Evolutionary conservation across 2,113 vertebrate genomes (phyloP).

Genomic region (Haemorhous mexicanus): DNA sequence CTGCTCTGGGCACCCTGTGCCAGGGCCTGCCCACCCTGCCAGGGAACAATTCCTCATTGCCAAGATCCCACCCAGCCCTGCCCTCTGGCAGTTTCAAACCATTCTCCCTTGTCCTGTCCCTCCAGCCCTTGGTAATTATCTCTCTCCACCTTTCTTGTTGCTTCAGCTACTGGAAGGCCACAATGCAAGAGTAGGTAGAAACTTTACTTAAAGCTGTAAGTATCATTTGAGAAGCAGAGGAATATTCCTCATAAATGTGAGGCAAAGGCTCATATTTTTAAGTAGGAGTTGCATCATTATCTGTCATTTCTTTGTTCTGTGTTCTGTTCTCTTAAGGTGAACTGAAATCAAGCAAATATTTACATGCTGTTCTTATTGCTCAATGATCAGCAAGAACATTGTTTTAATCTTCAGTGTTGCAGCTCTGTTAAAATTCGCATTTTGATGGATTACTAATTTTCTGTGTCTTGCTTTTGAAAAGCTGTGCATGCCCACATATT

Average conservation of each 20-base stretch:
- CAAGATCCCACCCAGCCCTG: background rate
- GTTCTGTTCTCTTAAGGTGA: background rate
- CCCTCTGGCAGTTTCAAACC: background rate
- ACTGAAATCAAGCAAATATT: background rate
- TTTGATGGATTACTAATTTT: background rate
- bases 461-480: background rate
- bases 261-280: background rate
- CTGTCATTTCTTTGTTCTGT: background rate
- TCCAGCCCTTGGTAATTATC: background rate
- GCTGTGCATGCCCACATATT: background rate
- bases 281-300: background rate
- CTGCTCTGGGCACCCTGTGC: background rate
- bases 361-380: background rate
- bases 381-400: background rate
- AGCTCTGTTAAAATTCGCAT: background rate
- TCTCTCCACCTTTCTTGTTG: background rate
- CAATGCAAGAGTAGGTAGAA: background rate
- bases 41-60: background rate
- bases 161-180: background rate
- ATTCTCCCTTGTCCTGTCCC: background rate
- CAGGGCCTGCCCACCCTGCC: background rate
- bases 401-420: background rate
- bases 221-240: background rate
- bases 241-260: background rate
- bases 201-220: background rate